Conservation (phyloP, 2,888 invertebrate species). For the Corythucha ciliata region DNA sequence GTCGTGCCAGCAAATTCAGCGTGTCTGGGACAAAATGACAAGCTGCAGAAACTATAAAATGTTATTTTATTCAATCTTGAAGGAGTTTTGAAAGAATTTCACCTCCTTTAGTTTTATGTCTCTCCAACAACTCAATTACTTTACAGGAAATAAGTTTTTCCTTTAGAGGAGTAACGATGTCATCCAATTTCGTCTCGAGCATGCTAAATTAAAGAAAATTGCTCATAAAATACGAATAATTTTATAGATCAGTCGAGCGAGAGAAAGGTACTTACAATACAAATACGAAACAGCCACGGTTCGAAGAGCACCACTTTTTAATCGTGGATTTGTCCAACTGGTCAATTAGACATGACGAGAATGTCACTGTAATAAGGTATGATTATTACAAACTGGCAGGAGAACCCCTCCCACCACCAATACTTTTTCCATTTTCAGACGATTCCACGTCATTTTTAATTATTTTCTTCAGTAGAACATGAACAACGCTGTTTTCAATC, state of each 20-base stretch:
- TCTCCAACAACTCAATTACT: neutral
- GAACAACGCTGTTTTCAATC: slow-evolving; percentile 65
- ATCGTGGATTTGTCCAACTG: slow-evolving; percentile 48
- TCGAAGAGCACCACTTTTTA: slow-evolving; percentile 56
- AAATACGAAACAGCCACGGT: slow-evolving; percentile 68
- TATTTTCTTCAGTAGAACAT: slow-evolving; percentile 66
- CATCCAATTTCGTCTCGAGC: slow-evolving; percentile 18
- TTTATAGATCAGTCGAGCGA: neutral
- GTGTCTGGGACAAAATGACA: too few relatives aligned
- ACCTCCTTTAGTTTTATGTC: neutral
- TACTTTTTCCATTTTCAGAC: neutral
- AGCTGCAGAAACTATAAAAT: too few relatives aligned
- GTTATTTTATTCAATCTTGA: slow-evolving; percentile 18
- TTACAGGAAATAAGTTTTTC: slow-evolving; percentile 6
- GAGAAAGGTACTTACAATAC: slow-evolving; percentile 39
- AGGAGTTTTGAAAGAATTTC: slow-evolving; percentile 7
- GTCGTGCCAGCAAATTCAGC: too few relatives aligned
- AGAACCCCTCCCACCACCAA: neutral
- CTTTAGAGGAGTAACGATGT: slow-evolving; percentile 16
- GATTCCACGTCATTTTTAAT: slow-evolving; percentile 52
- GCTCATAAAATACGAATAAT: neutral
- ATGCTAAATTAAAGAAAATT: too few relatives aligned
- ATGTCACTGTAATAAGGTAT: too few relatives aligned
- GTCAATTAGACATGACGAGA: too few relatives aligned
- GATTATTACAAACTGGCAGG: neutral